A percentile compares a stretch with the other conserved stretches of the same genome.
Conservation (phyloP, 2,113 vertebrate species). For the Grus americana region DNA sequence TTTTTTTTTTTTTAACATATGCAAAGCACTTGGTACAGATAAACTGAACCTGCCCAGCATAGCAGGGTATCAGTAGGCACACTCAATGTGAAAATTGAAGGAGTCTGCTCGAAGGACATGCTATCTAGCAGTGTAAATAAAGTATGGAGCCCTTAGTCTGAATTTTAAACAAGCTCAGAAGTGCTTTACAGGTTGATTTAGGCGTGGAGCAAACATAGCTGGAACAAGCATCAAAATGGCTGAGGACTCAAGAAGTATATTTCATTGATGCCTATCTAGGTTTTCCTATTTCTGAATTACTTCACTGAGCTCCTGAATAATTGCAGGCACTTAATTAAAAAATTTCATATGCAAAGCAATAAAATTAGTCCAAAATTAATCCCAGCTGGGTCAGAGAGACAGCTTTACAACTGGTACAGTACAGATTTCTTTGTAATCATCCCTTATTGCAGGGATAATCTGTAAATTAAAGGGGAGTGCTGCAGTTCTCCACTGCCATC, state of each 20-base stretch:
- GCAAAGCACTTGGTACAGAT: not conserved
- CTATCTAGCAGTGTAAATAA: not conserved
- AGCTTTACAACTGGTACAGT: not conserved
- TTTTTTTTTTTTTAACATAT: not conserved
- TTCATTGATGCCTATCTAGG: not conserved
- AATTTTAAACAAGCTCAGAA: slow-evolving; percentile 9
- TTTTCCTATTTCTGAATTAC: not conserved
- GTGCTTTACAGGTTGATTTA: not conserved
- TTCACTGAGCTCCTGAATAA: not conserved
- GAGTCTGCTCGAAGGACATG: not conserved
- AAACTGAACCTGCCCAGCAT: not conserved
- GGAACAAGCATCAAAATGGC: not conserved
- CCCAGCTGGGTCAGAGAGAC: not conserved
- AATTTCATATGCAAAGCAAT: not conserved
- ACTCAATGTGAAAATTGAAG: not conserved
- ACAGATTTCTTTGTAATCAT: not conserved
- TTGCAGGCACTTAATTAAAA: not conserved
- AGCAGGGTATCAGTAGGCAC: not conserved
- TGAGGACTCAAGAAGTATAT: not conserved
- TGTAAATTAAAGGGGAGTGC: slow-evolving; percentile 7
- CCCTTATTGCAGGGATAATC: not conserved
- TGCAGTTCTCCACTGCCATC: not conserved
- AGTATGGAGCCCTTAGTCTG: not conserved
- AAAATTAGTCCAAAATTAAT: not conserved
- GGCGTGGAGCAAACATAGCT: not conserved